These are phyloP conservation scores for Eurystomus gularis DNA, from an alignment of 2,113 vertebrate genomes.

Conservation along the genomic window DNA sequence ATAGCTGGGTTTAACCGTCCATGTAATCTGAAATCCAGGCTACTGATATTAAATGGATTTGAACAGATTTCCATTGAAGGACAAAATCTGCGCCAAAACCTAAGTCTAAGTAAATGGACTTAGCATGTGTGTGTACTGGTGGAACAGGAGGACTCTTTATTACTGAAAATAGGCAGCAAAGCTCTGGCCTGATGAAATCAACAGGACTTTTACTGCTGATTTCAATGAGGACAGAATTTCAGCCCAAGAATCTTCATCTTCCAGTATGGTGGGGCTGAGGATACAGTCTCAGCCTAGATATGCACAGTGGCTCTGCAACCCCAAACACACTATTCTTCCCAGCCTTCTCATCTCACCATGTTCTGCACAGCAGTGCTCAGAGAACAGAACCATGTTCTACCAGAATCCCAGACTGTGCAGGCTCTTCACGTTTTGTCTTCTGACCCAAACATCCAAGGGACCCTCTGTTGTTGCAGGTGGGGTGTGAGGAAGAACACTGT, in stretches of 20 bases:
- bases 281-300: not conserved
- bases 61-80: not conserved
- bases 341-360: not conserved
- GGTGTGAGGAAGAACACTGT: not conserved
- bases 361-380: not conserved
- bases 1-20: not conserved
- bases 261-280: not conserved
- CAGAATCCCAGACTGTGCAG: not conserved
- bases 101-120: not conserved
- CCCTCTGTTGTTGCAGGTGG: not conserved
- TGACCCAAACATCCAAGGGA: not conserved
- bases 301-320: not conserved
- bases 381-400: not conserved
- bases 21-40: not conserved
- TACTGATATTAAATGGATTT: not conserved
- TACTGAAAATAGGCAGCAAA: not conserved
- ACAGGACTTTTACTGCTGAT: not conserved
- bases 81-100: not conserved
- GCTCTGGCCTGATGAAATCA: not conserved
- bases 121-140: not conserved
- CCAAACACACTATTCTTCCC: not conserved
- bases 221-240: not conserved
- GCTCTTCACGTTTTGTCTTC: not conserved
- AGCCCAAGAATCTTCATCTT: not conserved
- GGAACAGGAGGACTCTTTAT: not conserved